Evolutionary conservation across 2,888 invertebrate species (phyloP), one percentile per base, ranked within the genome.

Genomic region (Melanargia galathea): DNA sequence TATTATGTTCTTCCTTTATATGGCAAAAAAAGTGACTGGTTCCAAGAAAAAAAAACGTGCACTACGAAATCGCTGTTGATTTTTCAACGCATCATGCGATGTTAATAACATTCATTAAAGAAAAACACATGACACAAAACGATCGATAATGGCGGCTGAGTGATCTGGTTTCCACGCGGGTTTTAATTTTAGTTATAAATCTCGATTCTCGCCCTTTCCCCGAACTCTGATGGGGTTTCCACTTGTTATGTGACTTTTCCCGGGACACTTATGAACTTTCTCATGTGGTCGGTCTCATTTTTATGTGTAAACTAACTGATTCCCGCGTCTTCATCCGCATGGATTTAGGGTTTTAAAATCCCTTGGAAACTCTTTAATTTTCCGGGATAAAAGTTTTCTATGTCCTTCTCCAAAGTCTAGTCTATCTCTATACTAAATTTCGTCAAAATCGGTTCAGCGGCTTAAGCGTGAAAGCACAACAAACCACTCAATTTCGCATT

Each of bases 161-260:
- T 67, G 72, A 63, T 72, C 72, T 68, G 68, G 68, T 74, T 76
- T 73, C 71, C 71, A 68, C 63, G 74, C 72, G 74, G 68, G 82
- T 81, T 84, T 88, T 88, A 88, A 89, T 90, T 89, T 86, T 82
- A 84, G 81, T 78, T 84, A 86, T 90, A 89, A 88, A 85, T 89
- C 87, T 87, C 85, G 81, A 88, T 84, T 89, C 87, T 87, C 86
- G 81, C 74, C 88, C 89, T 90, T 91, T 90, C 90, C 86, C 90
- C 90, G 86, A 86, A 87, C 85, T 82, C 80, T 82, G 16, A 38
- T 40, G 51, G 24, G 51, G n/a, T 8, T 4, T 2, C 59, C 49
- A 59, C 13, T 22, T 22, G 2, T 11, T 10, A 35, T n/a, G 38
- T 1, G 5, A 3, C 16, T 38, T 5, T 38, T 35, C 48, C 16